These are phyloP conservation scores for Drosophila sordidula DNA, from an alignment of 2,888 invertebrate genomes.

Conservation along the genomic window DNA sequence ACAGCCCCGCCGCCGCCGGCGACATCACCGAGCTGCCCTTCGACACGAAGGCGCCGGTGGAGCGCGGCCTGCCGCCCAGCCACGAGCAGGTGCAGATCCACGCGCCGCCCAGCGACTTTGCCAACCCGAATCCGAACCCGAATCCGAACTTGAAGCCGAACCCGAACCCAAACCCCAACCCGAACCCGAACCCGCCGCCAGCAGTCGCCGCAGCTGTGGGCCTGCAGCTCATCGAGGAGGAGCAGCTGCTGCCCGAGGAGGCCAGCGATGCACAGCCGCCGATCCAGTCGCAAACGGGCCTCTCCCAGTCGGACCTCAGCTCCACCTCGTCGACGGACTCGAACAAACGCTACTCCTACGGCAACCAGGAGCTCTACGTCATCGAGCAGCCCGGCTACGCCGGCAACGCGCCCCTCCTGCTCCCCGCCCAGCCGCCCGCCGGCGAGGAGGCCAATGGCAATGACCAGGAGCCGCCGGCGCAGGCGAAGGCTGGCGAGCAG, in stretches of 20 bases:
- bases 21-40: slow-evolving; percentile 83
- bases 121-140: slow-evolving; percentile 26
- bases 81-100: slow-evolving; percentile 85
- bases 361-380: slow-evolving; percentile 92
- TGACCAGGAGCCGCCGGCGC: not conserved
- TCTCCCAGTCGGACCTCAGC: slow-evolving; percentile 93
- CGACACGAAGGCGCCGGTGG: slow-evolving; percentile 75
- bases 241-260: slow-evolving; percentile 35
- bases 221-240: slow-evolving; percentile 82
- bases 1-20: slow-evolving; percentile 61
- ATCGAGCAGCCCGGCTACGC: slow-evolving; percentile 90
- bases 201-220: slow-evolving; percentile 43
- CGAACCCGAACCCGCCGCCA: no score
- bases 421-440: slow-evolving; percentile 37
- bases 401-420: slow-evolving; percentile 55
- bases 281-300: slow-evolving; percentile 88
- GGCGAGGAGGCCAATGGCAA: slow-evolving; percentile 42
- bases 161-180: no score
- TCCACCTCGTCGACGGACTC: slow-evolving; percentile 89
- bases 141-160: no score
- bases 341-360: slow-evolving; percentile 91
- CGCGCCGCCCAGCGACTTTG: slow-evolving; percentile 79
- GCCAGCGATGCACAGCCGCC: slow-evolving; percentile 3
- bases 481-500: not conserved
- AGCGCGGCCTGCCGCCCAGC: slow-evolving; percentile 54